Conservation (phyloP, 2,888 invertebrate genomes). For the Cryptus viduatorius region DNA sequence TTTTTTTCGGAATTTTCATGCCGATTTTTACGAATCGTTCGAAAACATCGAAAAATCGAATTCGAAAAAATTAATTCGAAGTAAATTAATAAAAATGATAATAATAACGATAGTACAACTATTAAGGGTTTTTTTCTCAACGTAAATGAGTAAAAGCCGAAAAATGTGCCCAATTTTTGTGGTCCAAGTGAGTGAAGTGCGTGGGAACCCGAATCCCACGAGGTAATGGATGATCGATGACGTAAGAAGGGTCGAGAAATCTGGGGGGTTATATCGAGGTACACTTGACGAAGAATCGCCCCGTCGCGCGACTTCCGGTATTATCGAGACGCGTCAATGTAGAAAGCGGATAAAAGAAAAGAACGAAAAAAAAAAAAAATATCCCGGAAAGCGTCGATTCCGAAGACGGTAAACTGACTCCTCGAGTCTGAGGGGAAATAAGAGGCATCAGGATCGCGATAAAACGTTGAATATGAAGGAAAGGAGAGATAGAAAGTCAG, state of each 20-base stretch:
- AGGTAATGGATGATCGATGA: slow-evolving; percentile 33
- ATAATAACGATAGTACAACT: too few relatives aligned
- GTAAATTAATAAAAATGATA: too few relatives aligned
- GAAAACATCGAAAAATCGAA: too few relatives aligned
- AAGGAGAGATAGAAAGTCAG: not conserved
- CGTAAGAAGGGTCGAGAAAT: slow-evolving; percentile 15
- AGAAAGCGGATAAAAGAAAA: not conserved
- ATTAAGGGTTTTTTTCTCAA: too few relatives aligned
- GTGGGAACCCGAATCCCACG: slow-evolving; percentile 3
- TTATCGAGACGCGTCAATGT: not conserved
- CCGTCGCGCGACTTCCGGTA: slow-evolving; percentile 27
- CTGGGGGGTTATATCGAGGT: not conserved
- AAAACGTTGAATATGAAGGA: slow-evolving; percentile 44
- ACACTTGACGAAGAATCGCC: not conserved
- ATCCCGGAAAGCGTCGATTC: slow-evolving; percentile 22
- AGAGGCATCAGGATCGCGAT: slow-evolving; percentile 22
- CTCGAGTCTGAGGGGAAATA: slow-evolving; percentile 14
- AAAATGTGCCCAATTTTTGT: too few relatives aligned
- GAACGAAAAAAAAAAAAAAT: not conserved
- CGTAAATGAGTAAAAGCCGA: too few relatives aligned
- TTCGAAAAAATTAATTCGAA: too few relatives aligned
- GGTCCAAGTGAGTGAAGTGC: not conserved
- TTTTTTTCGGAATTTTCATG: too few relatives aligned
- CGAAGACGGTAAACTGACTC: slow-evolving; percentile 24
- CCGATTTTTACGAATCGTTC: too few relatives aligned